Evolutionary conservation across 2,113 vertebrate species (phyloP).

Genomic region (Vidua chalybeata): DNA sequence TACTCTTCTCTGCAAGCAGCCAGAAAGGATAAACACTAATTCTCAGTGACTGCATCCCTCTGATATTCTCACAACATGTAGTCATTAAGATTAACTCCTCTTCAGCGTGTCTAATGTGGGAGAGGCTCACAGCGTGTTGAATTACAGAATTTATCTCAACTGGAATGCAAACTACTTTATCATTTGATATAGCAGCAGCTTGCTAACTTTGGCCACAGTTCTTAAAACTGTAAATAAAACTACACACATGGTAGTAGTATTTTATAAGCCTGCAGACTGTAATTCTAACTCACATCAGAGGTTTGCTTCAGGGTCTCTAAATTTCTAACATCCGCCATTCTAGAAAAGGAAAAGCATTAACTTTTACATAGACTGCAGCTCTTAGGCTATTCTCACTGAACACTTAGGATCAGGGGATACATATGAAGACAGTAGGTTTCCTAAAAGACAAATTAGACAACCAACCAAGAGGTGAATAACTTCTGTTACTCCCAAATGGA

Average conservation of each 20-base stretch:
- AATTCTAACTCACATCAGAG: background rate
- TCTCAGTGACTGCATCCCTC: background rate
- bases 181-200: background rate
- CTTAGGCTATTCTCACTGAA: background rate
- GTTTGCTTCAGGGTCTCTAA: background rate
- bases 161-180: conserved; percentile 16
- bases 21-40: background rate
- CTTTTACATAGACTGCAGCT: background rate
- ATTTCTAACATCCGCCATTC: background rate
- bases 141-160: background rate
- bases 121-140: background rate
- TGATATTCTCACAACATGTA: background rate
- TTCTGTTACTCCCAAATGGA: background rate
- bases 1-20: background rate
- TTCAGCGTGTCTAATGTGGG: background rate
- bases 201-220: background rate
- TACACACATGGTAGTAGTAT: background rate
- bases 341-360: background rate
- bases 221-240: background rate
- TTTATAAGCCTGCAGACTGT: background rate
- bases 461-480: background rate
- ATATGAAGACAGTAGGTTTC: background rate
- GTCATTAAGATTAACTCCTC: conserved; percentile 28
- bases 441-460: background rate
- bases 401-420: background rate